Evolutionary conservation across 2,113 vertebrate species (phyloP), one percentile per base, ranked within the genome.

Genomic region (Ictalurus punctatus): DNA sequence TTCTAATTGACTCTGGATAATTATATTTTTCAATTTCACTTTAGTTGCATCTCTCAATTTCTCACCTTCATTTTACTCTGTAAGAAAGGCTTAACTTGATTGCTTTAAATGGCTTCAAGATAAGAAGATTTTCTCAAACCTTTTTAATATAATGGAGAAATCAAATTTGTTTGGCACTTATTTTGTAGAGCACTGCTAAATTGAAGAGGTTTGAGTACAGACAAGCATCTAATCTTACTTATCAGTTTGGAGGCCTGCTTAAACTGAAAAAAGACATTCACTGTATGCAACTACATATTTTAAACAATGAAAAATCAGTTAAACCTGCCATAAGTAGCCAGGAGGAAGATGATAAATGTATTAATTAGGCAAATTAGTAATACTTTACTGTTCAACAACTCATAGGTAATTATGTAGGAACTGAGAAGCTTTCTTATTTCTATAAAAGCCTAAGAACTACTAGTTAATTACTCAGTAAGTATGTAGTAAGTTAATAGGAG

Each of bases 21-120:
- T 85, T 71, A 79, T 34, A 73, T 52, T 58, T 65, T 86, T 89
- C 48, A 79, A 71, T 88, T 90, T 76, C 87, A 88, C 76, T 90
- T 90, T 52, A 58, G 69, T 44, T 54, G 69, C 58, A 59, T 76
- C 71, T 85, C 63, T 27, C 25, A 61, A 83, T 63, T 83, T 71
- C 48, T 40, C 12, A 86, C 34, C 82, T 76, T 86, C 83, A 81
- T 16, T 27, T 81, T 84, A 21, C 27, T 78, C 27, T 16, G 13
- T 48, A 40, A 71, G 14, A 48, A 86, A 80, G 80, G 65, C 59
- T 90, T 80, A 58, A 63, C 67, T 13, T 56, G 25, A 37, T 73
- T 88, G 78, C 81, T 69, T 87, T 88, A 76, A 86, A 86, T 48
- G 71, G 67, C 59, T 65, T 12, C 30, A 3, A 58, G 59, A 65